Base-by-base conservation (phyloP, 2,888 invertebrate species). In the Cetonia aurata region DNA sequence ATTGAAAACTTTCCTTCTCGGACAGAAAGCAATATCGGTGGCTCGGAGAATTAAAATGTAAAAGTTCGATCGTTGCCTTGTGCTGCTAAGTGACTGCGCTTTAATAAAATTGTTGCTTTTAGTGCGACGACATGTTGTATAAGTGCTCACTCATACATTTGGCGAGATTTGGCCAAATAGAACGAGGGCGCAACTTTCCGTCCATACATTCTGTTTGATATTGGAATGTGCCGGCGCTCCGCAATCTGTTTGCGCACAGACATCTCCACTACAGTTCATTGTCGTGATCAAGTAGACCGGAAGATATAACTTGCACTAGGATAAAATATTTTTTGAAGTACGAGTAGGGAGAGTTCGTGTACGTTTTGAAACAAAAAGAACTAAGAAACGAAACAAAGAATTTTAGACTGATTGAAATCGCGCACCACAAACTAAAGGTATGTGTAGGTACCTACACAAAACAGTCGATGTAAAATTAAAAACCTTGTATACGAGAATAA, bases 91-190 rank as follows among this genome's bases (percentile, higher is more conserved):
- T 72, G 72, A 72, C 72, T 72, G 72, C 72, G 73, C 75, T 77
- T 74, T 68, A 75, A 68, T 72, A 69, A 76, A 77, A 77, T 77
- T 77, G 75, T 68, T 67, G 76, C 77, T 76, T 76, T 76, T 75
- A 75, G 71, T 73, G 72, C 71, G 73, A 74, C 76, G 73, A 75
- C 72, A 60, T 68, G 69, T 4, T 25, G 17, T 71, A 71, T 72
- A 72, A 72, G 68, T 59, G 70, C 42, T 66, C 66, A 66, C 42
- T 66, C 66, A 66, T 66, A 52, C 41, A 13, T 50, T 46, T 13
- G 1, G 17, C 6, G 46, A n/a, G 44, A 25, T 6, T 48, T 60
- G 25, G 4, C 17, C 31, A n/a, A 60, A 46, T 60, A 46, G 46
- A 46, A 60, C 31, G 46, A 8, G 17, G 31, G 25, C 25, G 50